phyloP scores from a whole-genome alignment of 2,888 invertebrate genomes.

The Venusia cambrica region DNA sequence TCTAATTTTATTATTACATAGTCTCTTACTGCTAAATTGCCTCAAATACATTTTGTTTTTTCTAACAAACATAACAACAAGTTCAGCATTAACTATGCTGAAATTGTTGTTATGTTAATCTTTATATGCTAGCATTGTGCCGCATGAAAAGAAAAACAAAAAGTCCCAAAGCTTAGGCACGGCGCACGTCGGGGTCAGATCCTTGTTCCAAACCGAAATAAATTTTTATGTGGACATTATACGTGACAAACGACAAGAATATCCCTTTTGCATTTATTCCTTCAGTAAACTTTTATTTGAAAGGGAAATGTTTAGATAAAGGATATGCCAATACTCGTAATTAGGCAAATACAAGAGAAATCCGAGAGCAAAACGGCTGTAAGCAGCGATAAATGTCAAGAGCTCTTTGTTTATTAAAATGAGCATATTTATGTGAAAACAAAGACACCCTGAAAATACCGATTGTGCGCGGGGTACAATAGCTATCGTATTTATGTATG shows the following conservation, averaged over 20 bases:
- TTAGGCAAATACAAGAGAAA: slow-evolving; percentile 31
- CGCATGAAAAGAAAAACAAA: slow-evolving; percentile 37
- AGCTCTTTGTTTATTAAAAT: slow-evolving; percentile 39
- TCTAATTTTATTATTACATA: no score
- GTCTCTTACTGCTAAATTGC: no score
- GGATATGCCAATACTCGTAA: slow-evolving; percentile 24
- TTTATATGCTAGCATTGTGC: slow-evolving; percentile 8
- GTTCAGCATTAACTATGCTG: no score
- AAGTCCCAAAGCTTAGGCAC: slow-evolving; percentile 41
- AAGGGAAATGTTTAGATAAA: slow-evolving; percentile 17
- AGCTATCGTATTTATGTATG: slow-evolving; percentile 23
- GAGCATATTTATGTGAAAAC: slow-evolving; percentile 35
- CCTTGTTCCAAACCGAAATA: slow-evolving; percentile 59
- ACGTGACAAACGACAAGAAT: slow-evolving; percentile 64
- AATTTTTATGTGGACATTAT: slow-evolving; percentile 68
- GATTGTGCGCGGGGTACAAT: slow-evolving; percentile 36
- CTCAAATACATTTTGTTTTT: no score
- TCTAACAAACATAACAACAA: no score
- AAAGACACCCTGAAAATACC: slow-evolving; percentile 33
- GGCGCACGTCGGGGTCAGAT: slow-evolving; percentile 50
- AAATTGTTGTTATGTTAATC: no score
- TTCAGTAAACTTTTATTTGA: slow-evolving; percentile 30
- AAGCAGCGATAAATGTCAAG: slow-evolving; percentile 37
- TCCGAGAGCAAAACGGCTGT: slow-evolving; percentile 30
- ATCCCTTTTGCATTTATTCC: slow-evolving; percentile 50